Conservation (phyloP, 1,140 invertebrate genomes). For the Nephotettix cincticeps region DNA sequence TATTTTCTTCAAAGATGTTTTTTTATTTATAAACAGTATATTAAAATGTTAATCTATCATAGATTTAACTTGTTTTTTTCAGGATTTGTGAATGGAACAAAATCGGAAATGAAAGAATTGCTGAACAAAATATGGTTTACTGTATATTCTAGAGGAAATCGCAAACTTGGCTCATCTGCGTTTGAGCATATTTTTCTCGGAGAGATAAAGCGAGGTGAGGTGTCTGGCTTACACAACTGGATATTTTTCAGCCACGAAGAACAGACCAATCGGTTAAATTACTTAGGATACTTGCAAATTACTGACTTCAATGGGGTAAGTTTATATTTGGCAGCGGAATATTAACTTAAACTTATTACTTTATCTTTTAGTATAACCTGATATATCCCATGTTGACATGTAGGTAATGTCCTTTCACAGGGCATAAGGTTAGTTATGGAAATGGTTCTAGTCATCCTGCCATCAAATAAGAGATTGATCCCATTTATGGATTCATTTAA, state of each 20-base stretch:
- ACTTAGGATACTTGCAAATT: slow-evolving; percentile 77
- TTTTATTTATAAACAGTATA: not conserved
- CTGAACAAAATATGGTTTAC: slow-evolving; percentile 78
- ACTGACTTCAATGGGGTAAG: slow-evolving; percentile 54
- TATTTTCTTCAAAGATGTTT: not conserved
- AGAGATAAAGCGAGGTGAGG: slow-evolving; percentile 68
- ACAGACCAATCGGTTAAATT: slow-evolving; percentile 57
- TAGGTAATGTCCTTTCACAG: too few relatives aligned
- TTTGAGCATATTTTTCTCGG: slow-evolving; percentile 88
- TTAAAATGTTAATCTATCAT: not conserved
- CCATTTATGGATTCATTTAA: too few relatives aligned
- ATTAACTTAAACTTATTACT: too few relatives aligned
- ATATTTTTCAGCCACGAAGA: slow-evolving; percentile 80
- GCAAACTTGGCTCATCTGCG: slow-evolving; percentile 74
- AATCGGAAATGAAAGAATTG: slow-evolving; percentile 62
- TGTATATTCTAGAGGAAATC: slow-evolving; percentile 73
- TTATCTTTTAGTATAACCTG: too few relatives aligned
- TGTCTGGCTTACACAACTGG: slow-evolving; percentile 87
- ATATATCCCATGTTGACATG: too few relatives aligned
- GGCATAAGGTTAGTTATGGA: too few relatives aligned
- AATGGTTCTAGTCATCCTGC: too few relatives aligned
- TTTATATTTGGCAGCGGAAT: too few relatives aligned
- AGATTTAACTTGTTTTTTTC: not conserved
- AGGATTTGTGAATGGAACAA: slow-evolving; percentile 33
- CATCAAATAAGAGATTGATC: too few relatives aligned